These are phyloP conservation scores for Mesocricetus auratus DNA, from an alignment of 2,113 vertebrate species.

Conservation along the genomic window DNA sequence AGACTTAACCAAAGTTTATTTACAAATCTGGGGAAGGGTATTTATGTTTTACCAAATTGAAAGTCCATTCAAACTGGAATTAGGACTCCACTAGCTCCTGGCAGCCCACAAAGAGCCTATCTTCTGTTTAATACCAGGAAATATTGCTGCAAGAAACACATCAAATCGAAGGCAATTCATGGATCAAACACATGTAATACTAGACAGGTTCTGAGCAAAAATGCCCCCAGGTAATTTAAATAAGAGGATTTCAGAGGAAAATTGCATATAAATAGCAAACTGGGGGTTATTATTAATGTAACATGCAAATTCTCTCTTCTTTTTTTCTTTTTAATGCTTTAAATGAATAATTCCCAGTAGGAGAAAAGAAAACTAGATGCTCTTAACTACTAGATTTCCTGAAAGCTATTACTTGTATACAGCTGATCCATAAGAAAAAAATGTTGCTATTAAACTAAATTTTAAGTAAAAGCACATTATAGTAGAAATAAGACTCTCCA, in stretches of 20 bases:
- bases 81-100: not conserved
- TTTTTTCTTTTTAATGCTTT: conserved; percentile 39
- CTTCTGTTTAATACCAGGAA: not conserved
- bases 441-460: conserved; percentile 78
- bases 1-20: conserved; percentile 3
- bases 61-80: conserved; percentile 17
- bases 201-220: not conserved
- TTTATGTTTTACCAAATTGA: not conserved
- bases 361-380: conserved; percentile 49
- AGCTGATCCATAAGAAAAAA: conserved; percentile 76
- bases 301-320: not conserved
- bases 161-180: not conserved
- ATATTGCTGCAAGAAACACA: not conserved
- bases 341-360: conserved; percentile 54
- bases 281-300: conserved; percentile 23
- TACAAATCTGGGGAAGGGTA: not conserved
- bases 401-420: conserved; percentile 52
- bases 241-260: conserved; percentile 55
- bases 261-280: conserved; percentile 42
- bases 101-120: not conserved
- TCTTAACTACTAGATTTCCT: conserved; percentile 67
- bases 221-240: conserved; percentile 36
- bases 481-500: conserved; percentile 77
- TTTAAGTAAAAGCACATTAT: conserved; percentile 82
- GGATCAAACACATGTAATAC: not conserved